Evolutionary conservation across 2,113 vertebrate genomes (phyloP).

Genomic region (Macquaria australasica): DNA sequence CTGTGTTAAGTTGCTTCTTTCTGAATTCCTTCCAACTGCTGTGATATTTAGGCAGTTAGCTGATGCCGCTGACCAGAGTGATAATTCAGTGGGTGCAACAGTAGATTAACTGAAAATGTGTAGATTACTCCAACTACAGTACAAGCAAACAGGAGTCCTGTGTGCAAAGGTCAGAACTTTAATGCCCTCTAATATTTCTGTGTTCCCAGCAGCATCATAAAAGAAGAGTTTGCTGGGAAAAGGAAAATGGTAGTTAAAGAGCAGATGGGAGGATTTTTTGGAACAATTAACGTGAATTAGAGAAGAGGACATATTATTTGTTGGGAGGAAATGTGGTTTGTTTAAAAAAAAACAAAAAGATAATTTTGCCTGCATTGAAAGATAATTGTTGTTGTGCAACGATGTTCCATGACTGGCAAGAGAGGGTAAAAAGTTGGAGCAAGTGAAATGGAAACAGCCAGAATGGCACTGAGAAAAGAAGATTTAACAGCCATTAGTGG

Average conservation of each 20-base stretch:
- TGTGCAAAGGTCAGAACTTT: background rate
- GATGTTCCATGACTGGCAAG: conserved; percentile 16
- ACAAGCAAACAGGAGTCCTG: background rate
- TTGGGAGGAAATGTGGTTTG: background rate
- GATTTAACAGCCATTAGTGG: conserved; percentile 56
- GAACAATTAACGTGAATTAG: background rate
- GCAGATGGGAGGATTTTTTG: background rate
- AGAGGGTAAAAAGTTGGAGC: conserved; percentile 40
- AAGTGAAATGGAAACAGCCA: conserved; percentile 34
- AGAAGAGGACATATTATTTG: background rate
- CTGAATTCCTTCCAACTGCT: background rate
- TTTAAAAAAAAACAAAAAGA: background rate
- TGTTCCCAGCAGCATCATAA: background rate
- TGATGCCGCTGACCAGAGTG: background rate
- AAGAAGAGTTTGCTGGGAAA: background rate
- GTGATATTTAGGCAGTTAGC: background rate
- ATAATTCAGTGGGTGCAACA: background rate
- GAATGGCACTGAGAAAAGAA: conserved; percentile 30
- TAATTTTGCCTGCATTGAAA: background rate
- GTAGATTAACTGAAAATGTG: background rate
- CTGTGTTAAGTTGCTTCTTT: background rate
- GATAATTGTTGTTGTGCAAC: conserved; percentile 6
- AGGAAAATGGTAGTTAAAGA: background rate
- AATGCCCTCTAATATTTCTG: background rate
- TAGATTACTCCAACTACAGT: background rate